phyloP scores from a whole-genome alignment of 92 coral and sea anemone genomes.

The Phenganax stokvisi region DNA sequence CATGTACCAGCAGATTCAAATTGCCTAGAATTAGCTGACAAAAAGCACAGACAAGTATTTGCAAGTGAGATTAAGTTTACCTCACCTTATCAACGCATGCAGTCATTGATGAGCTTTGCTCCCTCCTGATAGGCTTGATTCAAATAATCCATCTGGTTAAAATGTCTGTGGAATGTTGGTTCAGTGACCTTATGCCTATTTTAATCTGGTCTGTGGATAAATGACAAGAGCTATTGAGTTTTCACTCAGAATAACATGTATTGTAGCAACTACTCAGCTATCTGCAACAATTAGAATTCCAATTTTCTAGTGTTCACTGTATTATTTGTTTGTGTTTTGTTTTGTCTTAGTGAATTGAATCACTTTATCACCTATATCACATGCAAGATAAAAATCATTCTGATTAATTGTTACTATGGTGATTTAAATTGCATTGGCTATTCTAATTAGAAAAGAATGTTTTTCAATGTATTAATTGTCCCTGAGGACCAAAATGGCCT shows the following conservation, averaged over 20 bases:
- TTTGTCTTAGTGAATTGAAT: not conserved
- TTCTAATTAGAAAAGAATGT: no score
- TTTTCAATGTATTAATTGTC: no score
- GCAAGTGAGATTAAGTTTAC: not conserved
- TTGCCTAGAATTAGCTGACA: not conserved
- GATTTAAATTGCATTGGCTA: no score
- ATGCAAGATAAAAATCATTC: not conserved
- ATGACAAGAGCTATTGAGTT: not conserved
- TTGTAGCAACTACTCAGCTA: not conserved
- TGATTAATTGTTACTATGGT: no score
- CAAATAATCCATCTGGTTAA: not conserved
- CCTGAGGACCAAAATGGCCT: no score
- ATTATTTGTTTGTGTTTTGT: not conserved
- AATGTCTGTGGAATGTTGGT: conserved; percentile 20
- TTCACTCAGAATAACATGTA: not conserved
- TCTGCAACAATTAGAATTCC: not conserved
- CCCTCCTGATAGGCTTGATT: not conserved
- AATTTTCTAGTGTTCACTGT: not conserved
- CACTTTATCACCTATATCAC: not conserved
- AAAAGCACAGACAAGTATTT: not conserved
- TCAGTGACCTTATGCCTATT: not conserved
- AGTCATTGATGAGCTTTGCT: not conserved
- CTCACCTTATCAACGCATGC: conserved; percentile 12
- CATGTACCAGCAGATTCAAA: not conserved
- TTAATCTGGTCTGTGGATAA: not conserved